phyloP scores from a whole-genome alignment of 2,888 invertebrate species.

The Drosophila testacea region DNA sequence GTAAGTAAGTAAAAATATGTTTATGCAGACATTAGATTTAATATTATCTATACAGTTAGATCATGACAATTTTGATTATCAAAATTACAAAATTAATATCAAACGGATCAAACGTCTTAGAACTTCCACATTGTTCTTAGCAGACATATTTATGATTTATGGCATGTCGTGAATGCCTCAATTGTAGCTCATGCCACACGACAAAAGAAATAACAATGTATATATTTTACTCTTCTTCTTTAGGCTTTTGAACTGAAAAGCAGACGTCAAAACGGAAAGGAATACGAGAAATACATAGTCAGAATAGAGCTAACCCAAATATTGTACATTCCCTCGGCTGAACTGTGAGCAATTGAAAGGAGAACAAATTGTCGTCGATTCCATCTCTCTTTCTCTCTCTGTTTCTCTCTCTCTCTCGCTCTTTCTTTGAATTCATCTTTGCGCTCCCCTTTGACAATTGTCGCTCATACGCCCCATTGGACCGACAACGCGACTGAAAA shows the following conservation, averaged over 20 bases:
- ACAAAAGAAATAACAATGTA: conserved; percentile 37
- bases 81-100: not conserved
- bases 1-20: no score
- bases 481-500: conserved; percentile 38
- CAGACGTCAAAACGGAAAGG: conserved; percentile 63
- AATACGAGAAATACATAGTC: conserved; percentile 37
- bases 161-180: conserved; percentile 10
- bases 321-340: conserved; percentile 58
- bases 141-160: not conserved
- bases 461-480: conserved; percentile 55
- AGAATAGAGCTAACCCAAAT: conserved; percentile 67
- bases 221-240: conserved; percentile 13
- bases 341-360: conserved; percentile 36
- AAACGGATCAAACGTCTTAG: not conserved
- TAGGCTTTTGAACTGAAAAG: conserved; percentile 26
- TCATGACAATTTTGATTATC: no score
- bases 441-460: conserved; percentile 40
- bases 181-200: conserved; percentile 25
- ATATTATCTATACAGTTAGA: no score
- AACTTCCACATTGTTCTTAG: not conserved
- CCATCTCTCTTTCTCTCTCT: not conserved
- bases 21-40: no score
- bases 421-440: conserved; percentile 3
- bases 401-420: not conserved
- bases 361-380: conserved; percentile 19